phyloP scores from a whole-genome alignment of 2,797 vertebrate genomes.

The Onychomys arenicola region DNA sequence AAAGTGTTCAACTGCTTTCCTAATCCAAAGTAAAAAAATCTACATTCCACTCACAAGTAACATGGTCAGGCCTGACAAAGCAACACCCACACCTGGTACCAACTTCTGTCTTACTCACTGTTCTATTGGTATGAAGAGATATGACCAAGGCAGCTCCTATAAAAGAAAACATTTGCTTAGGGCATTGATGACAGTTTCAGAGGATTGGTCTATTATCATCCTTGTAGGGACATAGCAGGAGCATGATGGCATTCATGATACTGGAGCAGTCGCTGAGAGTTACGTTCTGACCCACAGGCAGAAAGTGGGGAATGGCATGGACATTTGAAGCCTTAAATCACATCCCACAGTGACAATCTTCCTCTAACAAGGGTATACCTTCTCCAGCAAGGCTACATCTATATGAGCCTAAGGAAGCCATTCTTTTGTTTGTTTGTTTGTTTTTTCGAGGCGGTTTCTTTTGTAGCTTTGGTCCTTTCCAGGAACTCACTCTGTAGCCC shows the following conservation, averaged over 20 bases:
- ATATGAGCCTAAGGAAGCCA: too few species aligned
- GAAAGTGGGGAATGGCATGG: background rate
- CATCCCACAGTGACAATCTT: background rate
- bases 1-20: background rate
- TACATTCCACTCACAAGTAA: background rate
- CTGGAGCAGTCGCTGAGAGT: background rate
- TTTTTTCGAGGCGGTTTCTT: too few species aligned
- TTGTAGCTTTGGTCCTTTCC: too few species aligned
- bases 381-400: background rate
- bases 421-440: too few species aligned
- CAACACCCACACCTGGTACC: background rate
- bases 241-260: background rate
- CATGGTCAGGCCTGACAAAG: background rate
- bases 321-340: background rate
- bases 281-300: background rate
- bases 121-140: background rate
- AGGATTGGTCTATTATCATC: background rate
- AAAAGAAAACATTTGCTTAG: background rate
- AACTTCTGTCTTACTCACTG: background rate
- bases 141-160: background rate
- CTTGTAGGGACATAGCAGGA: background rate
- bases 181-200: background rate
- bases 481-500: too few species aligned
- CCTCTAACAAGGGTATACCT: background rate
- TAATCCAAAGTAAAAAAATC: background rate